Percentiles rank a stretch among this genome's conserved stretches.
Conservation (phyloP, 2,797 vertebrate species). For the Prunella strophiata region DNA sequence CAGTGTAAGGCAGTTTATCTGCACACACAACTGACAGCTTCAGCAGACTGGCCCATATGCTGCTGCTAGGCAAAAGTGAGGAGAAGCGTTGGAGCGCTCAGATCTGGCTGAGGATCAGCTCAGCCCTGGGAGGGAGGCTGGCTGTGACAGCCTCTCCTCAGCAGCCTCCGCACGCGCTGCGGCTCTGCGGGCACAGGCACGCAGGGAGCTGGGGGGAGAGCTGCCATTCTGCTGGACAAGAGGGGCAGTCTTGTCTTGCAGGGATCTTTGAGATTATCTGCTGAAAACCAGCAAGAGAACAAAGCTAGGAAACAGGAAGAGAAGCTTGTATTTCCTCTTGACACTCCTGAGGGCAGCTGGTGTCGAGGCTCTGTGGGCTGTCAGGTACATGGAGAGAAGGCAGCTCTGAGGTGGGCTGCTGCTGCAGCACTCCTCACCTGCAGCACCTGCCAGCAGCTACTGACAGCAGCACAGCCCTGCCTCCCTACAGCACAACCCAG, state of each 20-base stretch:
- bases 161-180: background rate
- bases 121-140: background rate
- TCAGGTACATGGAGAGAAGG: background rate
- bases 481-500: background rate
- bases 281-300: background rate
- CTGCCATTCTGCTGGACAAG: background rate
- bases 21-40: background rate
- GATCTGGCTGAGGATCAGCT: background rate
- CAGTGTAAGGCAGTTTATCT: background rate
- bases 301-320: background rate
- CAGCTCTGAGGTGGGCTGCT: background rate
- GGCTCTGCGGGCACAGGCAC: background rate
- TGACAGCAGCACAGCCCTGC: background rate
- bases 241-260: background rate
- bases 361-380: background rate
- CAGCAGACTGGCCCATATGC: background rate
- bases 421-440: background rate
- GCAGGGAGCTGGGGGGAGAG: background rate
- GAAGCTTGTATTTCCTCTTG: background rate
- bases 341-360: background rate
- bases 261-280: background rate
- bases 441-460: background rate
- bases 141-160: background rate
- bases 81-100: background rate
- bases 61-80: background rate